These are phyloP conservation scores for Myrmophylax atrothorax DNA, from an alignment of 2,113 vertebrate species.

Conservation along the genomic window DNA sequence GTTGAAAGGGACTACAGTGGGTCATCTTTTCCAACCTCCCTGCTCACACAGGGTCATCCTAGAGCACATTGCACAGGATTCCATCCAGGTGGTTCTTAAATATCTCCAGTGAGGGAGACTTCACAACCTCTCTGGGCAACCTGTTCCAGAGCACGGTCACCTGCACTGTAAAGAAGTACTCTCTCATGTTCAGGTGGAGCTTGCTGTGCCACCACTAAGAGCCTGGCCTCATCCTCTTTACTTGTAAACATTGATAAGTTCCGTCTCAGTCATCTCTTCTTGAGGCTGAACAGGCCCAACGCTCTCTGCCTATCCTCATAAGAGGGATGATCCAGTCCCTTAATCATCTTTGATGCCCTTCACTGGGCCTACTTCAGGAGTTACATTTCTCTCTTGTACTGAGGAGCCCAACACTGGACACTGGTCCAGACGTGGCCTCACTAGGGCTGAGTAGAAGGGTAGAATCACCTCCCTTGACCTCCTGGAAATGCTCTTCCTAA, in stretches of 20 bases:
- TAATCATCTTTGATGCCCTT: background rate
- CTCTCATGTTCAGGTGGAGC: no score
- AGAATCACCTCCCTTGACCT: background rate
- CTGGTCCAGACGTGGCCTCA: background rate
- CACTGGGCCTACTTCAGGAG: background rate
- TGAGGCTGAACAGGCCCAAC: rapidly evolving
- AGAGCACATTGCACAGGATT: no score
- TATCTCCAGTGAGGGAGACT: no score
- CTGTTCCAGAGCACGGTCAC: no score
- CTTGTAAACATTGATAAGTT: no score
- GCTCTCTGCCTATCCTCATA: background rate
- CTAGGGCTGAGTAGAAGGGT: background rate
- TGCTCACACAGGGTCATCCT: background rate
- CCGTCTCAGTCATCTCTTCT: background rate
- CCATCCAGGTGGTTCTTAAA: no score
- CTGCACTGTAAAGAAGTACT: no score
- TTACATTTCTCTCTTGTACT: background rate
- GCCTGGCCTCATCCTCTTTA: background rate
- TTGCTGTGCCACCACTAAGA: background rate
- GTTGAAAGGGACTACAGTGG: background rate
- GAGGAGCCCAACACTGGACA: background rate
- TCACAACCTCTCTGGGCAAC: no score
- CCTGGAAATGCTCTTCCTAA: background rate
- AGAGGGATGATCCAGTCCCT: no score
- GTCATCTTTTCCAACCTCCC: background rate